Conservation (phyloP, 2,888 invertebrate species). For the Drosophila gaucha region DNA sequence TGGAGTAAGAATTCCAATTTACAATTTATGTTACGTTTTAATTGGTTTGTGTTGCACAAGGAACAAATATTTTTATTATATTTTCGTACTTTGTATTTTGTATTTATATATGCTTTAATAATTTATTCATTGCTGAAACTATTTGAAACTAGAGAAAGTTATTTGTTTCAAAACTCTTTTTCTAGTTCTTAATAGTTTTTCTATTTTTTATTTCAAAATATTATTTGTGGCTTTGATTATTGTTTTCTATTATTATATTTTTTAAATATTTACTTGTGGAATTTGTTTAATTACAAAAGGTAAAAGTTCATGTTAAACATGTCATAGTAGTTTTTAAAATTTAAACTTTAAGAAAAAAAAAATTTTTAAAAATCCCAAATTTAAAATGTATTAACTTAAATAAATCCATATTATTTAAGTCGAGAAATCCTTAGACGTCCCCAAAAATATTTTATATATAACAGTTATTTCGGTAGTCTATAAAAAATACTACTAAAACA, state of each 20-base stretch:
- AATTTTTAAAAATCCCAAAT: too few relatives aligned
- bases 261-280: not conserved
- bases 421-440: too few relatives aligned
- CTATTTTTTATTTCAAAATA: not conserved
- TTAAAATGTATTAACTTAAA: too few relatives aligned
- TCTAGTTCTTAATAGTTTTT: not conserved
- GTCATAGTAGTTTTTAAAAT: too few relatives aligned
- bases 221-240: not conserved
- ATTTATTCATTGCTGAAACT: not conserved
- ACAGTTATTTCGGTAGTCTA: too few relatives aligned
- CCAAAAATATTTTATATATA: too few relatives aligned
- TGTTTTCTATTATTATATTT: too few relatives aligned
- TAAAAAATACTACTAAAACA: too few relatives aligned
- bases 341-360: too few relatives aligned
- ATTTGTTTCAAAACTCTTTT: too few relatives aligned
- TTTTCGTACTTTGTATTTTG: constrained; percentile 1
- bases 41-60: constrained; percentile 44
- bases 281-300: not conserved
- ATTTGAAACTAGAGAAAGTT: not conserved
- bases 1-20: constrained; percentile 82
- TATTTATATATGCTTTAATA: constrained; percentile 14
- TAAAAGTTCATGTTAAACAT: too few relatives aligned
- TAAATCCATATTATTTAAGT: too few relatives aligned
- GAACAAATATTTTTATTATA: constrained; percentile 12
- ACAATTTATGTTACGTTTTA: constrained; percentile 49